Evolutionary conservation across 2,888 invertebrate species (phyloP).

Genomic region (Trilocha varians): DNA sequence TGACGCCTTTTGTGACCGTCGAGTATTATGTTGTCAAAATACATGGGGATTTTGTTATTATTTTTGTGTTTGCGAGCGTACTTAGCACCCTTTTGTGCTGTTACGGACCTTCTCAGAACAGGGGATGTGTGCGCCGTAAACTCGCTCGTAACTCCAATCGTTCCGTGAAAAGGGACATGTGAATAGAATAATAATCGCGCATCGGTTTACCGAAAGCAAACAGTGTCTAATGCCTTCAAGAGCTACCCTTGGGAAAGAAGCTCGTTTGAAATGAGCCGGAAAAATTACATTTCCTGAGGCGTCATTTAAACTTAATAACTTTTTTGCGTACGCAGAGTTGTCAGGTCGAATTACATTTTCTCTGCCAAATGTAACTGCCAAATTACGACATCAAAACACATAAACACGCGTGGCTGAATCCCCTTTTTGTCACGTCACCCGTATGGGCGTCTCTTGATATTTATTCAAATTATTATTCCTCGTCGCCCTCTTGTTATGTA

Average conservation of each 20-base stretch:
- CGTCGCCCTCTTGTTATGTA: conserved; percentile 62
- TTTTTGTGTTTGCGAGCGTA: conserved; percentile 71
- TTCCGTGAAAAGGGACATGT: conserved; percentile 55
- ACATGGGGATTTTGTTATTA: conserved; percentile 72
- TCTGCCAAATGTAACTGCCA: conserved; percentile 43
- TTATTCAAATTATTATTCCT: conserved; percentile 64
- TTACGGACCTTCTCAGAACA: conserved; percentile 50
- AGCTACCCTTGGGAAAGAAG: conserved; percentile 22
- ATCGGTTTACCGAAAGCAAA: conserved; percentile 34
- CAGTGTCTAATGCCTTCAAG: conserved; percentile 37
- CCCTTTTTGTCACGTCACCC: conserved; percentile 61
- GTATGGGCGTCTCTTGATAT: conserved; percentile 48
- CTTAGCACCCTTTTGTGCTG: conserved; percentile 65
- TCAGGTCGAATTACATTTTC: conserved; percentile 44
- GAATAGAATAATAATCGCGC: conserved; percentile 58
- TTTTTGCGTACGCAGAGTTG: conserved; percentile 50
- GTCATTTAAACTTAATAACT: conserved; percentile 59
- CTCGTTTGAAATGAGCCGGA: conserved; percentile 24
- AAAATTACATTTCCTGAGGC: conserved; percentile 34
- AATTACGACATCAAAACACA: conserved; percentile 64
- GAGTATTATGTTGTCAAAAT: conserved; percentile 73
- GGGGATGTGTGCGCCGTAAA: conserved; percentile 57
- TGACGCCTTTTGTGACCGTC: conserved; percentile 63
- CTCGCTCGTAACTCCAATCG: conserved; percentile 46
- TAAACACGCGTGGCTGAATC: conserved; percentile 57